Base-by-base conservation (phyloP, 2,113 vertebrate species). In the Nasalis larvatus region DNA sequence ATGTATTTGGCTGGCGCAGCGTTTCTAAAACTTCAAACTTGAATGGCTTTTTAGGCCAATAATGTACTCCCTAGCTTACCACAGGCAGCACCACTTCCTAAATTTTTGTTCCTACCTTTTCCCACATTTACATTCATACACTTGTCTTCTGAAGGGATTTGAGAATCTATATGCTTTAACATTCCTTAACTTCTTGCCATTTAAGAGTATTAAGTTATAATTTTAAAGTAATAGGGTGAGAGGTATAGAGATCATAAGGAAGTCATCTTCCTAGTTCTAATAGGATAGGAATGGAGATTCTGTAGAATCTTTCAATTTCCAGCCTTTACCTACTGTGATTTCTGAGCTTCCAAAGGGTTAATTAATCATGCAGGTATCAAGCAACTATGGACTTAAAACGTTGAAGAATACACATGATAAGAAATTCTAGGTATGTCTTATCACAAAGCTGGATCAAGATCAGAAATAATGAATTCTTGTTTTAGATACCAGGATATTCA, bases 381-480 rank as follows among this genome's bases (percentile, higher is more conserved):
- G 42, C 1, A 45, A 52, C 13, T 94, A 42, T 14, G 92, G 73
- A 95, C 85, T 91, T 69, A 89, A 91, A 78, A 88, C 14, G 7
- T 49, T 74, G n/a, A 6, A 78, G 14, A 82, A 77, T 37, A 58
- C 2, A 63, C 6, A 35, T 58, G 27, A 49, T 86, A 71, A 89
- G 74, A 92, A 82, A 86, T 78, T 16, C 52, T 58, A 2, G 12
- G 10, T 94, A 16, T 78, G 23, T 58, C 30, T 82, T 87, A 76
- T 68, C 27, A 60, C 12, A 69, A 32, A 90, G 1, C 25, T 52
- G 45, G 37, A 32, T 92, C 27, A 68, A 73, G 35, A 73, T 58
- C 40, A 86, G 49, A 94, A 95, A 69, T 89, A 92, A 74, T 83
- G 76, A 66, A 25, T 86, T 68, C n/a, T 89, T 94, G 3, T 69